Base-by-base conservation (phyloP, 2,113 vertebrate species). In the Petrocephalus zakoni region DNA sequence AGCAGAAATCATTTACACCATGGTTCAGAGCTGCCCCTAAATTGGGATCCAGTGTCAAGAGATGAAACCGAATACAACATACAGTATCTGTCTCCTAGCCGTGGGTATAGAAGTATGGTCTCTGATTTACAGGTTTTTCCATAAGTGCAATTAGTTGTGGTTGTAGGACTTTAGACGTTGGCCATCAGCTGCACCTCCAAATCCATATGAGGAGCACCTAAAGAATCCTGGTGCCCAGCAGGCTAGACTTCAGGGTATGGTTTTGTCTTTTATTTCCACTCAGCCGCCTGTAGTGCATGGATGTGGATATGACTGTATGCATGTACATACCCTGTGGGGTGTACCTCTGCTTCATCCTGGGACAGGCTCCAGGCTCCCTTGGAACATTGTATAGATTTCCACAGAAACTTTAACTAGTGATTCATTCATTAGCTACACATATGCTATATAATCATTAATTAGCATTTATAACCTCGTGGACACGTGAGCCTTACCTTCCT, bases 151-250 rank as follows among this genome's bases (percentile, higher is more conserved):
- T 91, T n/a, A 95, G 34, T 87, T 93, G 37, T 22, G 89, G 89
- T 37, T 95, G 92, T 88, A 96, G 89, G 84, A 95, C 92, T 25
- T 83, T 89, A 84, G 92, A 94, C 46, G 92, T 94, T 0, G 88
- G 13, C 64, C 64, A 15, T 89, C 25, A 92, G 84, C 90, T 95
- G 94, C 2, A 96, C 1, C 7, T 92, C 88, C 0, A 90, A 85
- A 86, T 90, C 78, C 21, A 17, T 15, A 0, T 97, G 95, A 29
- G 0, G 0, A 3, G 0, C 94, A 58, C 84, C 75, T 92, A 0
- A 91, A 91, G 46, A 92, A 88, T 19, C 90, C 93, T 94, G 92
- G 15, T 86, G 37, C 34, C 37, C 61, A 51, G 13, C 2, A 85
- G 46, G 42, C 9, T 85, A 29, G 49, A 13, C 34, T 47, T 49